Base-by-base conservation (phyloP, 2,113 vertebrate genomes). In the Lipotes vexillifer region DNA sequence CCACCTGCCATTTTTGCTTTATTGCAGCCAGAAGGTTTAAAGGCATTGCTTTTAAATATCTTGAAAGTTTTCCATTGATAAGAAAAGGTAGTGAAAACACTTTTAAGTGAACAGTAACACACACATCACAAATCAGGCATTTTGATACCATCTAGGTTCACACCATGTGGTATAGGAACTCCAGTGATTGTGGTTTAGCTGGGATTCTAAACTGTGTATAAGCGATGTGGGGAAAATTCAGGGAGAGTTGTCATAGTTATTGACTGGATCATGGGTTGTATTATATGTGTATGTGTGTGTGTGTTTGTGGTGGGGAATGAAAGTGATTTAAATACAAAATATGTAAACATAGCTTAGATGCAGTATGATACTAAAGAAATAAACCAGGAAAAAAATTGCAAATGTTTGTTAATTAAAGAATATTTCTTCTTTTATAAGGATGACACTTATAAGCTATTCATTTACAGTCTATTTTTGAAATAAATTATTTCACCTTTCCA, bases 31-130 rank as follows among this genome's bases (percentile, higher is more conserved):
- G 97, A 95, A 98, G 97, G 97, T 97, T 98, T 98, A 98, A 98
- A 98, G 97, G 86, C 86, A 95, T 46, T 94, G 98, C 98, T 98
- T 98, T 99, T 98, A 98, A 98, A 98, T 98, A 98, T 81, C 98
- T 97, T 98, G 97, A 98, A 98, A 98, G 98, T 98, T 99, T 98
- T 96, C 96, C 97, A 98, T 98, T 98, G 98, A 98, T 99, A 98
- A 98, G 98, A 98, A 98, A 98, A 98, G 94, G 96, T 98, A 98
- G 96, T 63, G 97, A 98, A 98, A 98, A 68, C 97, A 98, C 98
- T 98, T 98, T 98, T 97, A 98, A 98, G 97, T 98, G 98, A 98
- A 97, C 97, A 92, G 97, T 94, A 97, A 94, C 95, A 97, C 88
- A 96, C 97, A 98, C 97, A 98, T 98, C 98, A 98, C 97, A 98